A percentile compares a stretch with the other conserved stretches of the same genome.
Evolutionary conservation across 2,797 vertebrate genomes (phyloP).

Genomic region (Monodelphis domestica): DNA sequence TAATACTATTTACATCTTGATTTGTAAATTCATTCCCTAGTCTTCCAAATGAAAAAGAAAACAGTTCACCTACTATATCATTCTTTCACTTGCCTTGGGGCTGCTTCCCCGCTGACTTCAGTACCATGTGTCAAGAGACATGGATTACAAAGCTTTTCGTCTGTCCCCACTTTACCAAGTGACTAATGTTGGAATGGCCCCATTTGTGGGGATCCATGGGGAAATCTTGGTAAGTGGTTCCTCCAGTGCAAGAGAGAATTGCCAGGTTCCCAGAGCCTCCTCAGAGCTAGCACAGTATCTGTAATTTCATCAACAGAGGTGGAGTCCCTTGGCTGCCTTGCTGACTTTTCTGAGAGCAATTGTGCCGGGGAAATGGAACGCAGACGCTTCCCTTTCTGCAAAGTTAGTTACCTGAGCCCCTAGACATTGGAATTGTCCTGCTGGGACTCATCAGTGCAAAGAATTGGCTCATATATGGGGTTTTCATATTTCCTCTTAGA

Average conservation of each 20-base stretch:
- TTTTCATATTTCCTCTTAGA: not conserved
- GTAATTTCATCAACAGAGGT: not conserved
- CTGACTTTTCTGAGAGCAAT: not conserved
- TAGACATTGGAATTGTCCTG: not conserved
- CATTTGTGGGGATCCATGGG: not conserved
- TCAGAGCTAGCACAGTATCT: not conserved
- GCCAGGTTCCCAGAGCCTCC: not conserved
- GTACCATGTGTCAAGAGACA: not conserved
- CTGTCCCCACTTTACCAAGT: not conserved
- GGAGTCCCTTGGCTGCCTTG: not conserved
- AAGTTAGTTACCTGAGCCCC: not conserved
- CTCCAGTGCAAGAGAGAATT: not conserved
- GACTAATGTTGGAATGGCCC: not conserved
- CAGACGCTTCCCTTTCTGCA: not conserved
- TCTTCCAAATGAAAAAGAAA: not conserved
- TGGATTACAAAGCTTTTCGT: not conserved
- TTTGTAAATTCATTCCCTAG: not conserved
- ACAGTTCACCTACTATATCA: not conserved
- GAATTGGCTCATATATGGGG: not conserved
- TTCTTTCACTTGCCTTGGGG: not conserved
- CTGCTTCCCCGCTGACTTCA: not conserved
- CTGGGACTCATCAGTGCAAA: not conserved
- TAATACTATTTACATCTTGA: not conserved
- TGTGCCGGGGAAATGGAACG: not conserved
- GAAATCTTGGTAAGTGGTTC: slow-evolving; percentile 6